Percentiles rank a stretch among this genome's conserved stretches.
phyloP scores from a whole-genome alignment of 2,797 vertebrate genomes.

The Cyprinella venusta region DNA sequence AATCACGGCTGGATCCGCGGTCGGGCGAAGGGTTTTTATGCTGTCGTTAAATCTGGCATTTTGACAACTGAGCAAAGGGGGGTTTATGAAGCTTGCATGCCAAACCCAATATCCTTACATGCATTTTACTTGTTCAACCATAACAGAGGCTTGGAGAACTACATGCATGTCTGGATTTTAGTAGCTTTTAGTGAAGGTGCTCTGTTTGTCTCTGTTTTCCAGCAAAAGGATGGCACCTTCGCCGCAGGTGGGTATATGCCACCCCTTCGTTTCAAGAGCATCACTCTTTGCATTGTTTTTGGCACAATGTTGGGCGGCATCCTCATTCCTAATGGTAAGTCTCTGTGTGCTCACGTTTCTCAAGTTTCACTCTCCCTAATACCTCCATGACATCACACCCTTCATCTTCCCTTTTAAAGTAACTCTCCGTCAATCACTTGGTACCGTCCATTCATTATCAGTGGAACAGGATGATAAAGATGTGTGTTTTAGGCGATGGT shows the following conservation, averaged over 20 bases:
- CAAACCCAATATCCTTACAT: constrained; percentile 28
- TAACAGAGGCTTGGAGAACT: not conserved
- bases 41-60: constrained; percentile 48
- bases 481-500: constrained; percentile 48
- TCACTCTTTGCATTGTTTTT: constrained; percentile 92
- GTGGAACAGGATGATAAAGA: constrained; percentile 57
- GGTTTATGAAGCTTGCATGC: constrained; percentile 45
- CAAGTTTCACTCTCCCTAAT: constrained; percentile 23
- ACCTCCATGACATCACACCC: constrained; percentile 39
- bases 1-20: constrained; percentile 31
- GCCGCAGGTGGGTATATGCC: constrained; percentile 97
- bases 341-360: constrained; percentile 21
- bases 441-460: constrained; percentile 56
- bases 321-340: constrained; percentile 95
- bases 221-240: constrained; percentile 98
- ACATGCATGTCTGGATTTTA: constrained; percentile 10
- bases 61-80: constrained; percentile 47
- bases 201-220: constrained; percentile 46
- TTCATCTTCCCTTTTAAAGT: constrained; percentile 65
- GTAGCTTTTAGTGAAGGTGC: not conserved
- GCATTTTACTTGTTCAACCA: constrained; percentile 30
- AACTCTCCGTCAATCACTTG: constrained; percentile 43
- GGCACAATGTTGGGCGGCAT: constrained; percentile 97
- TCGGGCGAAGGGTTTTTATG: constrained; percentile 38
- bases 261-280: constrained; percentile 93